Conservation (phyloP, 2,797 vertebrate genomes). For the Trichosurus vulpecula region DNA sequence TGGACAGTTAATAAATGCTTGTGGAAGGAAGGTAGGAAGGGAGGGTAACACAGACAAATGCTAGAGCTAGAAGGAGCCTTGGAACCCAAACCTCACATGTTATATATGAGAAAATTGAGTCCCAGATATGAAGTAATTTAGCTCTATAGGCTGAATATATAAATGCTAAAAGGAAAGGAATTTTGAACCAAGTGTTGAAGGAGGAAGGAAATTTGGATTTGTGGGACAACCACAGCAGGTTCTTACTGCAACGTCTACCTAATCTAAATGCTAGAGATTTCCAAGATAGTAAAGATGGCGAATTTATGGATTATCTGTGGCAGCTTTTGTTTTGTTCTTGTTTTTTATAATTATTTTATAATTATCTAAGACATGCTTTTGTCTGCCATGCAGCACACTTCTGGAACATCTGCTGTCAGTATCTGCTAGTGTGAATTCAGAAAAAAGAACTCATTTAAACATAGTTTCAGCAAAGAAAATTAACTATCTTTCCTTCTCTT, state of each 20-base stretch:
- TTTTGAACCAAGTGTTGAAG: not conserved
- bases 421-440: not conserved
- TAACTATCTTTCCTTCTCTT: not conserved
- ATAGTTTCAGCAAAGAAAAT: constrained; percentile 11
- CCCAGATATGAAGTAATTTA: not conserved
- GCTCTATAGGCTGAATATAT: not conserved
- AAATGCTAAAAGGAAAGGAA: not conserved
- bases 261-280: not conserved
- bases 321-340: not conserved
- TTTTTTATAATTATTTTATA: constrained; percentile 3
- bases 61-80: not conserved
- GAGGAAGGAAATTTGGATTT: not conserved
- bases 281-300: not conserved
- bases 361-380: not conserved
- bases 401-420: not conserved
- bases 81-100: not conserved
- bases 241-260: not conserved
- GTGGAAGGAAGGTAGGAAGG: not conserved
- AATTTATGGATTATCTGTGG: not conserved
- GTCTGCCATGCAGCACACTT: not conserved
- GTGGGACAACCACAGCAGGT: not conserved
- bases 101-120: not conserved
- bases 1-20: not conserved
- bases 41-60: not conserved
- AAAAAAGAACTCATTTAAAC: constrained; percentile 44